Evolutionary conservation across 2,888 invertebrate species (phyloP), one percentile per base, ranked within the genome.

Genomic region (Xylocampa areola): DNA sequence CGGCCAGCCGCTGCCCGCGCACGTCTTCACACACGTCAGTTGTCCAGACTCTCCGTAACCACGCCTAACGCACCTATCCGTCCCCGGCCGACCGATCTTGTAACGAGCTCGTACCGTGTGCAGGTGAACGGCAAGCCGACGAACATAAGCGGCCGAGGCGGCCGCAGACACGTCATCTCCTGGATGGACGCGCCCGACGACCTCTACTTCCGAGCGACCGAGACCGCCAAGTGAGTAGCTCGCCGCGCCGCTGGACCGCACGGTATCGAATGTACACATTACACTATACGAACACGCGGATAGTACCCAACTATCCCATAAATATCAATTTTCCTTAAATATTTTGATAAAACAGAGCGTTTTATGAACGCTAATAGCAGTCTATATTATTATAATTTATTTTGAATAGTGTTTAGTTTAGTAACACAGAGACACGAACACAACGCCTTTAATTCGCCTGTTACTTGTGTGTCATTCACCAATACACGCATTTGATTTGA

Each of bases 161-260:
- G 97, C 16, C 95, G 98, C 43, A 98, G 98, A 84, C 98, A 98
- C 93, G 98, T 98, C 80, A 98, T 98, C 87, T 98, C 98, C 85
- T 98, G 98, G 98, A 98, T 98, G 97, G 99, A 99, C 91, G 98
- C 98, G 54, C 98, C 98, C 16, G 99, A 99, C 88, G 99, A 99
- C 94, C 97, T 99, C 71, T 99, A 98, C 94, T 99, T 98, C 94
- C 96, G 97, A 88, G 98, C 98, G 79, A 98, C 97, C 39, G 97
- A 97, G 79, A 95, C 96, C 77, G 97, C 97, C 92, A 98, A 97
- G 98, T 98, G 94, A 95, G 96, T 95, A 33, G 13, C 19, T 23
- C 17, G 29, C 29, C 8, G n/a, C 2, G 25, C 30, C 13, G 7
- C 8, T 1, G 25, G 41, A 40, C 13, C 29, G 13, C 39, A 60